Conservation (phyloP, 2,113 vertebrate genomes). For the Grus americana region DNA sequence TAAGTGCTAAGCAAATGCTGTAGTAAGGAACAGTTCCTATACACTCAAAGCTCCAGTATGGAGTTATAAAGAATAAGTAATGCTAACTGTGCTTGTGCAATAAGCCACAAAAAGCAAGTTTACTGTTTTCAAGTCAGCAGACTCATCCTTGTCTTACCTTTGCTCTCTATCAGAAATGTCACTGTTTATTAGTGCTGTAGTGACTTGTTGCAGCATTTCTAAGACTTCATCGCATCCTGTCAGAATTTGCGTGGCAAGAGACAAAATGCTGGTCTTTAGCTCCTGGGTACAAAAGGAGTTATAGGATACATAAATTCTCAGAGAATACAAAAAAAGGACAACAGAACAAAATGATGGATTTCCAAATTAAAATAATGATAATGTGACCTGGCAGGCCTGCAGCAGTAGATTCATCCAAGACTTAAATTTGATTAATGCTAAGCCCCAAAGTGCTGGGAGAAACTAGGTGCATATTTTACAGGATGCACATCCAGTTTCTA, state of each 20-base stretch:
- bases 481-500: constrained; percentile 67
- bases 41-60: background rate
- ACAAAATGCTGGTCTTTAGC: constrained; percentile 92
- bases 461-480: constrained; percentile 66
- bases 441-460: constrained; percentile 68
- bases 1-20: background rate
- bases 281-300: constrained; percentile 79
- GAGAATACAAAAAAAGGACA: background rate
- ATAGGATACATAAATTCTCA: background rate
- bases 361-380: constrained; percentile 66
- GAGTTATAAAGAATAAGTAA: background rate
- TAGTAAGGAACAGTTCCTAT: background rate
- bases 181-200: constrained; percentile 92
- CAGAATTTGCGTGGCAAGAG: constrained; percentile 92
- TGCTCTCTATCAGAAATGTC: constrained; percentile 89
- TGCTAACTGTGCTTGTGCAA: background rate
- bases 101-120: background rate
- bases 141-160: constrained; percentile 76
- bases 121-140: background rate
- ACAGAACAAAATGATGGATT: constrained; percentile 53
- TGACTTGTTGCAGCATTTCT: constrained; percentile 96
- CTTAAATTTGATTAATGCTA: constrained; percentile 66
- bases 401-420: constrained; percentile 62
- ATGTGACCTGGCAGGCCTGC: constrained; percentile 71
- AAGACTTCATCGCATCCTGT: constrained; percentile 96